These are phyloP conservation scores for Graptemys geographica DNA, from an alignment of 2,797 vertebrate genomes.

Conservation along the genomic window DNA sequence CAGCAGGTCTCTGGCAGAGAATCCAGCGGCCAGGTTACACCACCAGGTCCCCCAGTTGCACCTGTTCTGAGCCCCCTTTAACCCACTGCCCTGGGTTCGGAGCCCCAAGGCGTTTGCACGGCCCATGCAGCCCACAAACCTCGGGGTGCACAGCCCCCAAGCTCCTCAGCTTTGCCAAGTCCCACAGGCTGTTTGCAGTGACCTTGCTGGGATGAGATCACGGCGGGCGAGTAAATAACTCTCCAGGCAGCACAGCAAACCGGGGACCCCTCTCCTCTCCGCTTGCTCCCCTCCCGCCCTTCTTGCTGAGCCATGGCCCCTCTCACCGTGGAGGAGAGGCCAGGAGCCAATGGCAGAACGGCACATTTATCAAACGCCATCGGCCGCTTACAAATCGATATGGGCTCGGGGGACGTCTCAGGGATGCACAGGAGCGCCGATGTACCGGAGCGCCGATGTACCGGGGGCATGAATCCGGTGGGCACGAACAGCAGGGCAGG, in stretches of 20 bases:
- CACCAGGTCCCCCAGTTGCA: not conserved
- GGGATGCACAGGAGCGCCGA: not conserved
- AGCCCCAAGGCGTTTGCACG: not conserved
- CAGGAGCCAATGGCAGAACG: not conserved
- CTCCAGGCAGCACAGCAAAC: not conserved
- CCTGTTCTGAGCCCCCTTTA: not conserved
- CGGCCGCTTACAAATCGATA: no score
- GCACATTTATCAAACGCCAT: not conserved
- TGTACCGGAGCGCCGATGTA: not conserved
- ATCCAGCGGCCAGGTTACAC: conserved; percentile 34
- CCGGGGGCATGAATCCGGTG: not conserved
- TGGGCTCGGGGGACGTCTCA: not conserved
- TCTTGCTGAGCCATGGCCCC: not conserved
- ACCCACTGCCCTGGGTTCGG: accelerated
- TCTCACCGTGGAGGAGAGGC: not conserved
- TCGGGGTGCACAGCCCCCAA: not conserved
- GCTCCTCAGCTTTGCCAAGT: not conserved
- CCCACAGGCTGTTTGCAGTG: conserved; percentile 6
- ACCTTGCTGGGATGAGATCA: conserved; percentile 34
- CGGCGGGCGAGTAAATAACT: conserved; percentile 42
- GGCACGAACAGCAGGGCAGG: not conserved
- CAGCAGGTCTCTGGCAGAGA: not conserved
- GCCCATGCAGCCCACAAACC: accelerated
- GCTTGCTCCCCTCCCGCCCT: not conserved
- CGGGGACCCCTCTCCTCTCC: not conserved